Conservation (phyloP, 2,113 vertebrate genomes). For the Capreolus pygargus region DNA sequence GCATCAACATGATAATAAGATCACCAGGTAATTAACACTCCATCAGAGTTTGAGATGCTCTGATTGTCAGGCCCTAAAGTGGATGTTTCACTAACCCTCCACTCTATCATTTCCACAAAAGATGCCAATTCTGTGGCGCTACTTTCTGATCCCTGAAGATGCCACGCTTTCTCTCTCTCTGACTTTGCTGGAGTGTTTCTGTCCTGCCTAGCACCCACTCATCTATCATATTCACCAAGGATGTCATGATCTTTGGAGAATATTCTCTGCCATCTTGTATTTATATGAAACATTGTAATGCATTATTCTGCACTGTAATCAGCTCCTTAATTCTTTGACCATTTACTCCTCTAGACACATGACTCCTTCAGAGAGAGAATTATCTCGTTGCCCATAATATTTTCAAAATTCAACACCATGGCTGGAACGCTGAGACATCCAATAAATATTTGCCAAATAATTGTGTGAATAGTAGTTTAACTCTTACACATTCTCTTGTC, state of each 20-base stretch:
- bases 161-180: background rate
- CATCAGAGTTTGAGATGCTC: background rate
- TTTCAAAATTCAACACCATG: background rate
- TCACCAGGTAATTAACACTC: background rate
- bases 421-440: background rate
- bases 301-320: background rate
- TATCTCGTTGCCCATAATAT: background rate
- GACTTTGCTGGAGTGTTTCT: background rate
- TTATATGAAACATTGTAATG: background rate
- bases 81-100: background rate
- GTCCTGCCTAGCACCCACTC: background rate
- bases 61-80: background rate
- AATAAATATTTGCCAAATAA: conserved; percentile 3
- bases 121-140: background rate
- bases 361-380: background rate
- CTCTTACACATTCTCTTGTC: background rate
- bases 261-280: background rate
- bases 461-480: background rate
- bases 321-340: background rate
- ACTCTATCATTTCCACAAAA: background rate
- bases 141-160: background rate
- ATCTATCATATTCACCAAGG: background rate
- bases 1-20: background rate
- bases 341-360: background rate
- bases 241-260: background rate